Evolutionary conservation across 2,113 vertebrate genomes (phyloP).

Genomic region (Cinclus cinclus): DNA sequence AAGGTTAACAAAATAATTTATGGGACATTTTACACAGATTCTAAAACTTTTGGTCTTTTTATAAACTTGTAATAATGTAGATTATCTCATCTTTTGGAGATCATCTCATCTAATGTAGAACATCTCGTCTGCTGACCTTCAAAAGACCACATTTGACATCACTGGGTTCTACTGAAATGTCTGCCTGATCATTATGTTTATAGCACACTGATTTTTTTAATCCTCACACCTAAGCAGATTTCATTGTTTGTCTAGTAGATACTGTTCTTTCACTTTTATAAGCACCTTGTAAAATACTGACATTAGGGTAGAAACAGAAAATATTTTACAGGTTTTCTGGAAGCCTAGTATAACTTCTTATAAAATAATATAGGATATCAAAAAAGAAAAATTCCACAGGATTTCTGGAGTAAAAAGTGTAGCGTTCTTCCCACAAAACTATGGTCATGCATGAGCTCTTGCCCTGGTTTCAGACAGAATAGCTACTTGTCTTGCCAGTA

Average conservation of each 20-base stretch:
- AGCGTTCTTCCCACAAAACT: not conserved
- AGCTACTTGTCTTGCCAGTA: not conserved
- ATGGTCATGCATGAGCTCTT: not conserved
- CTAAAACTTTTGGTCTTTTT: conserved; percentile 39
- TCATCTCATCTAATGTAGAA: conserved; percentile 2
- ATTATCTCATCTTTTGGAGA: conserved; percentile 37
- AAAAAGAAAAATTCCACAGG: not conserved
- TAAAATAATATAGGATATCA: not conserved
- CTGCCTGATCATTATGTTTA: conserved; percentile 34
- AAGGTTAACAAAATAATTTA: conserved; percentile 64
- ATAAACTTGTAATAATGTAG: conserved; percentile 60
- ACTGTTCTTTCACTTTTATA: conserved; percentile 56
- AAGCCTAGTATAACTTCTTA: not conserved
- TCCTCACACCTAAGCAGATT: conserved; percentile 48
- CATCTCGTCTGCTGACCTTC: conserved; percentile 66
- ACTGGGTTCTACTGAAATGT: conserved; percentile 40
- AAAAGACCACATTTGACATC: conserved; percentile 66
- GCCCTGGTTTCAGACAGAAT: not conserved
- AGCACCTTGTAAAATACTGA: conserved; percentile 46
- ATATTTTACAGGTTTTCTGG: conserved; percentile 26
- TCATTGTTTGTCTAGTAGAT: conserved; percentile 36
- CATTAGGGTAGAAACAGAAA: conserved; percentile 22
- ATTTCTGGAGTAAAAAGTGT: not conserved
- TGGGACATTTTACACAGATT: conserved; percentile 35
- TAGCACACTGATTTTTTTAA: conserved; percentile 35